phyloP scores from a whole-genome alignment of 1,140 invertebrate genomes.

The Neodiprion lecontei region DNA sequence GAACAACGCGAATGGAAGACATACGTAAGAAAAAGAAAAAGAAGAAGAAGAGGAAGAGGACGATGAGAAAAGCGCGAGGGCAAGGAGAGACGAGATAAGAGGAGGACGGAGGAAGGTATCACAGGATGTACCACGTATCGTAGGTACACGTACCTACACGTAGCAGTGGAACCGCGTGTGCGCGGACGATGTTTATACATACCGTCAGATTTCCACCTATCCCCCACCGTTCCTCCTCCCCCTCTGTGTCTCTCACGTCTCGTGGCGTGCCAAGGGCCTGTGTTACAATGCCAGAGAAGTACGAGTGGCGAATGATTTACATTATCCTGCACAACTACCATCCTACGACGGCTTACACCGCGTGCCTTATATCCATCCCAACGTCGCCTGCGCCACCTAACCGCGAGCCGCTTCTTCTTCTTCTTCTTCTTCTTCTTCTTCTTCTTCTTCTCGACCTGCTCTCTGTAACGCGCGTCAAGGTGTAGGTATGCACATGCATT shows the following conservation, averaged over 20 bases:
- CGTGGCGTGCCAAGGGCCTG: conserved; percentile 15
- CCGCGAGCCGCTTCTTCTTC: not conserved
- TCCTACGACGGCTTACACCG: not conserved
- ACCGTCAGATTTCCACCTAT: not conserved
- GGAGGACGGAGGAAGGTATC: conserved; percentile 20
- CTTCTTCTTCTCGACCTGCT: not conserved
- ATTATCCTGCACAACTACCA: conserved; percentile 22
- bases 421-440: not conserved
- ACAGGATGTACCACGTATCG: conserved; percentile 11
- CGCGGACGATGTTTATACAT: not conserved
- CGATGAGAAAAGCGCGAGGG: not conserved
- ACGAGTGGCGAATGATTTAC: conserved; percentile 28
- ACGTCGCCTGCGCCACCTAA: not conserved
- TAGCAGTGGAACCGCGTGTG: not conserved
- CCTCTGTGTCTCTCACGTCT: not conserved
- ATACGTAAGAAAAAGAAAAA: conserved; percentile 2
- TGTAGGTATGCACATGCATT: too few species aligned
- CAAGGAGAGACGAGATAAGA: conserved; percentile 17
- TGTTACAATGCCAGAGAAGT: conserved; percentile 28
- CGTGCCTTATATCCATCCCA: not conserved
- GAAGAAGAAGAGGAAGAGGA: not conserved
- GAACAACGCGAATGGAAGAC: not conserved
- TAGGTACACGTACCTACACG: conserved; percentile 15
- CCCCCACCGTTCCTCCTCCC: not conserved
- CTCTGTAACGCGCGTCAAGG: not conserved